phyloP scores from a whole-genome alignment of 1,140 invertebrate genomes.

The Drosophila auraria region DNA sequence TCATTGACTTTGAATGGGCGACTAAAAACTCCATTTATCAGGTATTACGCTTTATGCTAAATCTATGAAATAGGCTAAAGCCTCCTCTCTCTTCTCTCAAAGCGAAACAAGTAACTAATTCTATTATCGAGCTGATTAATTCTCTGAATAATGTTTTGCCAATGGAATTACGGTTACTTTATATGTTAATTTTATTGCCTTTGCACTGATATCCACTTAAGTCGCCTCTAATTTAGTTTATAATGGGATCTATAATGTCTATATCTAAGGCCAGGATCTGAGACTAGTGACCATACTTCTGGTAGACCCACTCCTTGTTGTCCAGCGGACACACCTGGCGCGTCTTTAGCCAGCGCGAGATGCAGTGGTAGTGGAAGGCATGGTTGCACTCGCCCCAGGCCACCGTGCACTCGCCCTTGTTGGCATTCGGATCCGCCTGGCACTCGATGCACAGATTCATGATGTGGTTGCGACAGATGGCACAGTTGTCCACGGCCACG shows the following conservation, averaged over 20 bases:
- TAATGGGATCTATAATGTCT: no score
- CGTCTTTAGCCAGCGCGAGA: conserved; percentile 99
- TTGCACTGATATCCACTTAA: background rate
- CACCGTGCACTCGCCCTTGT: conserved; percentile 99
- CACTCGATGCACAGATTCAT: conserved; percentile 99
- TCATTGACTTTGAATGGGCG: conserved; percentile 8
- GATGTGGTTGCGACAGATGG: conserved; percentile 99
- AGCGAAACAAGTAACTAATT: conserved; percentile 11
- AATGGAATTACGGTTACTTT: background rate
- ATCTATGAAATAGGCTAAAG: background rate
- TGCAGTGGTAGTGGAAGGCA: conserved; percentile 99
- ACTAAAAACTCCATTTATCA: conserved; percentile 5
- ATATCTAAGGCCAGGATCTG: no score
- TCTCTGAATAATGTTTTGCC: background rate
- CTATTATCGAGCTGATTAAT: conserved; percentile 9
- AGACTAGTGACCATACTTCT: conserved; percentile 90
- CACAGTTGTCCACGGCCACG: conserved; percentile 99
- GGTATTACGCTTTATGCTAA: conserved; percentile 2
- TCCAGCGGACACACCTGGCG: conserved; percentile 99
- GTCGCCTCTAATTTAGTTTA: no score
- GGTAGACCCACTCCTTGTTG: conserved; percentile 98
- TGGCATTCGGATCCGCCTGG: conserved; percentile 99
- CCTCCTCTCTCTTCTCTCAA: no score
- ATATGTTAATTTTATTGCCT: conserved; percentile 4
- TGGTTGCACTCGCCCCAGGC: conserved; percentile 99